These are phyloP conservation scores for Agrotis puta DNA, from an alignment of 2,888 invertebrate genomes.

Conservation along the genomic window DNA sequence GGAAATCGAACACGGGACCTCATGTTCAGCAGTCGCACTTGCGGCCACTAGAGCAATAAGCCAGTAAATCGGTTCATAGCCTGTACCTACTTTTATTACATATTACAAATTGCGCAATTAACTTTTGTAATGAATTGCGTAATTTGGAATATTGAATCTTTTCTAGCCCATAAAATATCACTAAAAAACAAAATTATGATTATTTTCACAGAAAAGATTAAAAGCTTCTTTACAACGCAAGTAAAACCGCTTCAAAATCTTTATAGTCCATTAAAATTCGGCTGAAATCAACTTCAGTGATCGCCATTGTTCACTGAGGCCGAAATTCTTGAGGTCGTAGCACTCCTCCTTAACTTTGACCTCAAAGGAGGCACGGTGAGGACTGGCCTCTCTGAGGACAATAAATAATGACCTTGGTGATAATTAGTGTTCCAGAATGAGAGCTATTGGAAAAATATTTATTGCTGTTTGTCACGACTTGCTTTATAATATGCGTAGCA, in stretches of 20 bases:
- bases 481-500: too few species aligned
- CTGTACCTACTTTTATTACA: too few species aligned
- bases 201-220: not conserved
- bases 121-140: too few species aligned
- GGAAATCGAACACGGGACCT: too few species aligned
- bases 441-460: slow-evolving; percentile 4
- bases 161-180: not conserved
- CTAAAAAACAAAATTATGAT: not conserved
- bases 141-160: too few species aligned
- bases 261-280: slow-evolving; percentile 35
- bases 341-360: slow-evolving; percentile 31
- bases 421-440: slow-evolving; percentile 7
- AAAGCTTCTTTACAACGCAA: slow-evolving; percentile 1
- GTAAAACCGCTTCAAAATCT: not conserved
- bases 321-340: slow-evolving; percentile 22
- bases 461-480: slow-evolving; percentile 2
- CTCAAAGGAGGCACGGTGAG: slow-evolving; percentile 41
- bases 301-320: slow-evolving; percentile 32
- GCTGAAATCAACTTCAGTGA: slow-evolving; percentile 33
- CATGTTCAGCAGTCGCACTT: too few species aligned
- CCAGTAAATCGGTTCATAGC: too few species aligned
- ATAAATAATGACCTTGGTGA: slow-evolving; percentile 26
- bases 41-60: too few species aligned
- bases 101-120: not conserved
- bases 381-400: slow-evolving; percentile 3